These are phyloP conservation scores for Lepidurus arcticus DNA, from an alignment of 1,140 invertebrate species.

Conservation along the genomic window DNA sequence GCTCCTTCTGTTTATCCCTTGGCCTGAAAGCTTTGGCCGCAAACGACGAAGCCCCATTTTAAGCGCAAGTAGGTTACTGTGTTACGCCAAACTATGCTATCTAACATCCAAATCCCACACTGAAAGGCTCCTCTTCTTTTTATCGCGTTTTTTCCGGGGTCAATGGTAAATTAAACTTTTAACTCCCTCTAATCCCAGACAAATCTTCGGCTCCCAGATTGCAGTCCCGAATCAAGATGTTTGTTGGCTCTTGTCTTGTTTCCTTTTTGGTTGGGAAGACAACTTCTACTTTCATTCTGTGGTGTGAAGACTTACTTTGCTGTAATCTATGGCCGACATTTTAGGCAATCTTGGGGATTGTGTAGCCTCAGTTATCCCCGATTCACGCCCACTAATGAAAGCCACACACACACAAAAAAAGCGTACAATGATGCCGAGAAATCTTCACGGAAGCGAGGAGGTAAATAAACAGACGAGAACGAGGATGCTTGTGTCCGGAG, in stretches of 20 bases:
- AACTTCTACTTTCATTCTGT: neutral
- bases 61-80: conserved; percentile 1
- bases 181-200: no score
- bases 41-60: neutral
- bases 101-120: neutral
- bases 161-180: no score
- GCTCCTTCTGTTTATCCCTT: neutral
- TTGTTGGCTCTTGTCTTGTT: neutral
- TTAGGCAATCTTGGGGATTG: neutral
- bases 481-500: neutral
- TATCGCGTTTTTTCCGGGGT: no score
- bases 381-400: conserved; percentile 2
- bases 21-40: neutral
- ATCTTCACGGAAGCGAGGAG: neutral
- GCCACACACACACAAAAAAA: neutral
- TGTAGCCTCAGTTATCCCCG: neutral
- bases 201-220: no score
- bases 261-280: neutral
- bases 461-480: neutral
- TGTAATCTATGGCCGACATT: neutral
- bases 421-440: neutral
- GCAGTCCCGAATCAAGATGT: no score
- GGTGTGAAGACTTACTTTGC: neutral
- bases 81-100: neutral
- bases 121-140: no score